phyloP scores from a whole-genome alignment of 2,797 vertebrate genomes.

The Steatocranus sp. region DNA sequence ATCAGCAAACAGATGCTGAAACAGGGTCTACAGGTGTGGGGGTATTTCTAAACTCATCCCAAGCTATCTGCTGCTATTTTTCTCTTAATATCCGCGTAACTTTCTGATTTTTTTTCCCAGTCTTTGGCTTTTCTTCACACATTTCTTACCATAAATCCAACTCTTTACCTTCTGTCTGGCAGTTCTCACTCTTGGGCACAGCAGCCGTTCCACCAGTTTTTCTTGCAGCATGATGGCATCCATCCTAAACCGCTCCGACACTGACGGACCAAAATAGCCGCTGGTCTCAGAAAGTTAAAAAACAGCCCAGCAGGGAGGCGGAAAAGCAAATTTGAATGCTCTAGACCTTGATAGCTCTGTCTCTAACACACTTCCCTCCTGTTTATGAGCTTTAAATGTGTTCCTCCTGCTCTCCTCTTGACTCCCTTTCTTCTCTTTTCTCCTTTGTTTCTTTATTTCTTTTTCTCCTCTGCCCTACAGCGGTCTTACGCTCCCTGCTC shows the following conservation, averaged over 20 bases:
- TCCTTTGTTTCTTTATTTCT: slow-evolving; percentile 14
- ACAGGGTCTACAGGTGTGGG: background rate
- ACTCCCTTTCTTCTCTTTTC: slow-evolving; percentile 15
- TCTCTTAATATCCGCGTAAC: accelerated
- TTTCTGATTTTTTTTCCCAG: background rate
- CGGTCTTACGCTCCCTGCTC: slow-evolving; percentile 60
- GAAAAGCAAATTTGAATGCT: background rate
- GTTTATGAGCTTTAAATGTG: slow-evolving; percentile 33
- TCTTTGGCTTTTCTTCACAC: background rate
- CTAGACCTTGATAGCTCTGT: background rate
- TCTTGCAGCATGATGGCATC: slow-evolving; percentile 94
- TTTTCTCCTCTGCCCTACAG: slow-evolving; percentile 40
- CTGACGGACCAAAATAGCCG: slow-evolving; percentile 48
- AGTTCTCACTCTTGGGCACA: slow-evolving; percentile 88
- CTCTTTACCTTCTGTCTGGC: slow-evolving; percentile 86
- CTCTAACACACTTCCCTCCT: slow-evolving; percentile 18
- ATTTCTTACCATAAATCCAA: background rate
- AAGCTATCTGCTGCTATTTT: background rate
- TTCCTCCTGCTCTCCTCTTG: slow-evolving; percentile 30
- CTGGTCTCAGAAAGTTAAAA: slow-evolving; percentile 27
- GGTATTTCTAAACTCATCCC: background rate
- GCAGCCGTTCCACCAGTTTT: slow-evolving; percentile 90
- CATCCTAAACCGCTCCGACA: slow-evolving; percentile 75
- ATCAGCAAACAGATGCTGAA: background rate
- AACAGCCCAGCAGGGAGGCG: slow-evolving; percentile 12